phyloP scores from a whole-genome alignment of 1,140 invertebrate genomes.

The Drosophila varians region DNA sequence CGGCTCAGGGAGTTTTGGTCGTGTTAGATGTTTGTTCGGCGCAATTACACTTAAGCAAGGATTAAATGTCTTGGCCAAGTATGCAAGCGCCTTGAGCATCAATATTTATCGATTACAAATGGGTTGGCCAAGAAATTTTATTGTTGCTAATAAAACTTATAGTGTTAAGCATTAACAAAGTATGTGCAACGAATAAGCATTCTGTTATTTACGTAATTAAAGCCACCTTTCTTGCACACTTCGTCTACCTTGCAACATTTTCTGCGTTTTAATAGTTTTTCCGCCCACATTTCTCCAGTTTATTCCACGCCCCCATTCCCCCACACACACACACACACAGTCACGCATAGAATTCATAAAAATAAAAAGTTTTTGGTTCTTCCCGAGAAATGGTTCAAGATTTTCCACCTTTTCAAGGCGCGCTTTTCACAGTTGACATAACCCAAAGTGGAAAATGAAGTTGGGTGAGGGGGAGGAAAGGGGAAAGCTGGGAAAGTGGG shows the following conservation, averaged over 20 bases:
- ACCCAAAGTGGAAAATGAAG: slow-evolving; percentile 41
- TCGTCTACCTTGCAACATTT: neutral
- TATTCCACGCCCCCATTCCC: neutral
- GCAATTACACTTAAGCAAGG: slow-evolving; percentile 42
- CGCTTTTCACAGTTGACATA: slow-evolving; percentile 72
- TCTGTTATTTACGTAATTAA: neutral
- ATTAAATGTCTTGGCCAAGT: slow-evolving; percentile 39
- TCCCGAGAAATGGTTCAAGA: slow-evolving; percentile 42
- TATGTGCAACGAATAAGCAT: neutral
- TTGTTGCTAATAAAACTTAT: too few species aligned
- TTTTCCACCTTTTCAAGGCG: slow-evolving; percentile 58
- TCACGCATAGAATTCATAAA: slow-evolving; percentile 1
- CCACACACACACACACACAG: neutral
- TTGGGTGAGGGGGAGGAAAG: neutral
- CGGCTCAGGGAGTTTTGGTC: slow-evolving; percentile 13
- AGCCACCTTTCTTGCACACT: neutral
- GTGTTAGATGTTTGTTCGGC: slow-evolving; percentile 33
- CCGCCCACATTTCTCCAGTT: slow-evolving; percentile 28
- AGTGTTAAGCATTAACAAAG: neutral
- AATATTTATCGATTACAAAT: slow-evolving; percentile 5
- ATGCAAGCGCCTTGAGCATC: slow-evolving; percentile 20
- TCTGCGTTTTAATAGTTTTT: slow-evolving; percentile 7
- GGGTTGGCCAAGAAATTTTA: neutral
- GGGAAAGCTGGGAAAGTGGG: neutral
- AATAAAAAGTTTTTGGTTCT: slow-evolving; percentile 36